These are phyloP conservation scores for Achatina immaculata DNA, from an alignment of 1,140 invertebrate species.

Conservation along the genomic window DNA sequence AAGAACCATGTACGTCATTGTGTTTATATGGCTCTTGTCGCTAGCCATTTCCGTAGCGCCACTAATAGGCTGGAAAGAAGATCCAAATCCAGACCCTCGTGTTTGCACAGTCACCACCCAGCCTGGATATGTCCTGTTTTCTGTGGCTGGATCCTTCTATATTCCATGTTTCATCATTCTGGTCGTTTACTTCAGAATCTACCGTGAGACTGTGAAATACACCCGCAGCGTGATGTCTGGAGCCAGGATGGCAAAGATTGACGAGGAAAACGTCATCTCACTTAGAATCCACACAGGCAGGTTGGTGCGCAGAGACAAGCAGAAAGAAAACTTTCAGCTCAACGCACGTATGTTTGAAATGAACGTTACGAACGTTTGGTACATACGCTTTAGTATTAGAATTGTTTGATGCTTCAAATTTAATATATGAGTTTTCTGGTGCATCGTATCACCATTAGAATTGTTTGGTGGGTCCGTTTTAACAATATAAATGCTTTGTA, in stretches of 20 bases:
- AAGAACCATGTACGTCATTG: slow-evolving; percentile 73
- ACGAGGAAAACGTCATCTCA: slow-evolving; percentile 67
- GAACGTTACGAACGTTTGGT: no score
- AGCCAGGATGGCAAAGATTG: slow-evolving; percentile 65
- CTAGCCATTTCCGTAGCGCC: slow-evolving; percentile 76
- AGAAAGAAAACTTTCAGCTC: neutral
- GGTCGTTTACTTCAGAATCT: slow-evolving; percentile 72
- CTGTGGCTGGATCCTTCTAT: slow-evolving; percentile 72
- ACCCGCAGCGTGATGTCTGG: slow-evolving; percentile 59
- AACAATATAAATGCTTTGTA: no score
- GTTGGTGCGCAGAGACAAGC: neutral
- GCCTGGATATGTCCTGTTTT: slow-evolving; percentile 73
- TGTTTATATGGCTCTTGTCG: slow-evolving; percentile 74
- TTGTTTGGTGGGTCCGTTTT: no score
- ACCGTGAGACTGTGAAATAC: slow-evolving; percentile 65
- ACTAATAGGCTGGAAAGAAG: slow-evolving; percentile 72
- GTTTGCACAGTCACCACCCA: slow-evolving; percentile 71
- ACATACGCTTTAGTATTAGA: no score
- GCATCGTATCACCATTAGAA: no score
- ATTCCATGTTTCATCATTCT: slow-evolving; percentile 73
- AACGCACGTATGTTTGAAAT: neutral
- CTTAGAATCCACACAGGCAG: slow-evolving; percentile 76
- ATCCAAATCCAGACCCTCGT: slow-evolving; percentile 46
- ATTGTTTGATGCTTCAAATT: no score
- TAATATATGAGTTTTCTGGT: no score